Evolutionary conservation across 1,140 invertebrate species (phyloP), one percentile per base, ranked within the genome.

Genomic region (Eubasilissa regina): DNA sequence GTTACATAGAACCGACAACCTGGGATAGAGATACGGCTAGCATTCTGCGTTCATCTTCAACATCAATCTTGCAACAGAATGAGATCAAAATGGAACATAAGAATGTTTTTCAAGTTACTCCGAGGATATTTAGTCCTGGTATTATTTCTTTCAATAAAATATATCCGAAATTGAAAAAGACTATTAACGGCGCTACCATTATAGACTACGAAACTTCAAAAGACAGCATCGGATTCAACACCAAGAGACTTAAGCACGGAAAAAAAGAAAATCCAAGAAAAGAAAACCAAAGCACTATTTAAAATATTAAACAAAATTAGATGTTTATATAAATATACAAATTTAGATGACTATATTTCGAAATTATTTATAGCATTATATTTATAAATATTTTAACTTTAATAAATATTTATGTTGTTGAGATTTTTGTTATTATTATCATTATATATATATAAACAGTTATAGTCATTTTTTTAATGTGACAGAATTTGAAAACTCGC

Each of bases 1-100:
- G 89, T 84, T 90, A 90, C 75, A 90, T 90, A 78, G 89, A 90
- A 81, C 89, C 89, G 9, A 77, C 83, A 13, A 85, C 87, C 56
- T 89, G 88, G 88, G 89, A 90, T 84, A 70, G 79, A 70, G 82
- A 83, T 11, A 83, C 81, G 13, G 81, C 81, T 3, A 83, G 81
- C 47, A 83, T 83, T 12, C 53, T 83, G 7, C 48, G 79, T 44
- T 77, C 78, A n/a, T 75, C 78, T 45, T 80, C 81, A 9, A 78
- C 79, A 19, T 68, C 75, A 4, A 58, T 64, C 9, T 43, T 83
- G 55, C 78, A 80, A 13, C 68, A 75, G 12, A 80, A 76, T 19
- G 73, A 47, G 35, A 60, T 6, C 21, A 80, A 80, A 72, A 15
- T 45, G 51, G 77, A 78, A 43, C 35, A 19, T 1, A 83, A 80